Evolutionary conservation across 35 echinoderm and acorn worm species (phyloP), one percentile per base, ranked within the genome.

Genomic region (Patiria miniata): DNA sequence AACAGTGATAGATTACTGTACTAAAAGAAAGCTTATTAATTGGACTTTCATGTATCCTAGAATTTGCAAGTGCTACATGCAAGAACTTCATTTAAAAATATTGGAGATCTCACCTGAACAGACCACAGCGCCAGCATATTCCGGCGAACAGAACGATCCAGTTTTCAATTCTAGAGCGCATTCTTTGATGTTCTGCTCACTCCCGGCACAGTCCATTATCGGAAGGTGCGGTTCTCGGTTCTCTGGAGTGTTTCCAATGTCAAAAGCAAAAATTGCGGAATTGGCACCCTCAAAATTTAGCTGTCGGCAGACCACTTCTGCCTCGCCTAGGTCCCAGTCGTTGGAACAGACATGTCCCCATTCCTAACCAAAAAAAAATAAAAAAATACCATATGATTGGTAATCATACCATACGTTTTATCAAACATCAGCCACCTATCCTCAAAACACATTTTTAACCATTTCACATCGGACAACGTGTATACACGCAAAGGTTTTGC

Each of bases 81-180:
- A n/a, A n/a, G n/a, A n/a, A n/a, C n/a, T n/a, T n/a, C n/a, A n/a
- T n/a, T n/a, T n/a, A n/a, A n/a, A n/a, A n/a, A n/a, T n/a, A n/a
- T n/a, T n/a, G n/a, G n/a, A n/a, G n/a, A n/a, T n/a, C n/a, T 73
- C 34, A 73, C 65, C 65, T 73, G 65, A 28, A 34, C 65, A 73
- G 8, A 73, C 9, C 14, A 73, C 65, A 73, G 29, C 65, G 21
- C 21, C 65, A 73, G 29, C 3, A 23, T 32, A 1, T 34, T 73
- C 65, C 14, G 65, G 65, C 34, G 65, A 30, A 9, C 65, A 73
- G 19, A 23, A 22, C 26, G 34, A 30, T 22, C 21, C 14, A 30
- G 14, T 30, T 34, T 7, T 73, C 21, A 73, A 73, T 26, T 4
- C 21, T 0, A 16, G 7, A 30, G 14, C 14, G 65, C 65, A 73